These are phyloP conservation scores for Lumbricus terrestris DNA, from an alignment of 2,888 invertebrate genomes.

Conservation along the genomic window DNA sequence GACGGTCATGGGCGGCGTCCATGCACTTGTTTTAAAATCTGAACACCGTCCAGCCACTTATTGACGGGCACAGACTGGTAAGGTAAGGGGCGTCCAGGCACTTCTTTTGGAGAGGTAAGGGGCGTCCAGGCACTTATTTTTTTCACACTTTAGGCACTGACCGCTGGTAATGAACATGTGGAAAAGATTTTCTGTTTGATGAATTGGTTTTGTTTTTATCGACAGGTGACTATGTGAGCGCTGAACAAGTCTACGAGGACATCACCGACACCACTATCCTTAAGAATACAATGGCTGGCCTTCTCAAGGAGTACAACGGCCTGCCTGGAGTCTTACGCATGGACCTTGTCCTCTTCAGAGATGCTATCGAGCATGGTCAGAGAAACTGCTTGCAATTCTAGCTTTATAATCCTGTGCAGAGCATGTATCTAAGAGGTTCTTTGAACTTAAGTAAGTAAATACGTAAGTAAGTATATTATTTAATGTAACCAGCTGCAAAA, in stretches of 20 bases:
- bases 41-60: no score
- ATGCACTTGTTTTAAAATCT: no score
- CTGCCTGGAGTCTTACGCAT: slow-evolving; percentile 76
- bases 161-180: background rate
- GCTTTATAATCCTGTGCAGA: background rate
- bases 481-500: no score
- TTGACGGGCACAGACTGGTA: no score
- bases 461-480: background rate
- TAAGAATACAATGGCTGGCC: slow-evolving; percentile 62
- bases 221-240: slow-evolving; percentile 77
- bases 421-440: background rate
- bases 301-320: slow-evolving; percentile 77
- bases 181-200: background rate
- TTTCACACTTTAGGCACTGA: no score
- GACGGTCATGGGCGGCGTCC: no score
- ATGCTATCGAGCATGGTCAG: slow-evolving; percentile 76
- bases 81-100: no score
- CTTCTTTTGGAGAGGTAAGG: no score
- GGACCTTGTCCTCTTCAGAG: slow-evolving; percentile 80
- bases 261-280: slow-evolving; percentile 66
- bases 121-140: no score
- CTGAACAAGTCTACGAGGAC: slow-evolving; percentile 77
- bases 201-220: slow-evolving; percentile 13
- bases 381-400: background rate
- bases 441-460: background rate